Conservation (phyloP, 2,113 vertebrate genomes). For the Passer domesticus region DNA sequence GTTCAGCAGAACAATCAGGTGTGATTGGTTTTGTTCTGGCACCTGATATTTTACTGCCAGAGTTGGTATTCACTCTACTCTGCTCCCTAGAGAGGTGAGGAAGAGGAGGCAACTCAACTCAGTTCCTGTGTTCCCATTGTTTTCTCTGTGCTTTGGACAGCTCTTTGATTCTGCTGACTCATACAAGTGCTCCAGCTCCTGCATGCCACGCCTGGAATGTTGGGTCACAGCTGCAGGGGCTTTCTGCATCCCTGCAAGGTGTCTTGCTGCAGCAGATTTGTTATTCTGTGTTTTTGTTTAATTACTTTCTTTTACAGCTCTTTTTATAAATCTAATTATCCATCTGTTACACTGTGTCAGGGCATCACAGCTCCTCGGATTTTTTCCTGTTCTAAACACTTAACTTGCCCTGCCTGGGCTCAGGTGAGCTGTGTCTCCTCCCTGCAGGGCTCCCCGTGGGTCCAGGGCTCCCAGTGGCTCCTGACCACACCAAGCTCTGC, state of each 20-base stretch:
- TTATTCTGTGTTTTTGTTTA: conserved; percentile 71
- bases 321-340: conserved; percentile 71
- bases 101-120: not conserved
- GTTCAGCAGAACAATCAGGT: not conserved
- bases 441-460: fast-evolving
- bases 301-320: conserved; percentile 70
- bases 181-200: not conserved
- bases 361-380: not conserved
- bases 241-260: conserved; percentile 10
- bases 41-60: not conserved
- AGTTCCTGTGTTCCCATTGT: not conserved
- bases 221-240: not conserved
- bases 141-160: not conserved
- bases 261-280: conserved; percentile 27
- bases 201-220: not conserved
- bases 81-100: not conserved
- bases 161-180: not conserved
- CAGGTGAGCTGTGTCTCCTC: not conserved
- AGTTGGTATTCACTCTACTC: not conserved
- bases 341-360: conserved; percentile 67
- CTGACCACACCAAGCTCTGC: fast-evolving
- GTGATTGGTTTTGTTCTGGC: not conserved
- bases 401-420: not conserved
- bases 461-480: not conserved
- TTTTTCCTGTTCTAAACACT: not conserved